Evolutionary conservation across 2,888 invertebrate species (phyloP), one percentile per base, ranked within the genome.

Genomic region (Heliconius aoede): DNA sequence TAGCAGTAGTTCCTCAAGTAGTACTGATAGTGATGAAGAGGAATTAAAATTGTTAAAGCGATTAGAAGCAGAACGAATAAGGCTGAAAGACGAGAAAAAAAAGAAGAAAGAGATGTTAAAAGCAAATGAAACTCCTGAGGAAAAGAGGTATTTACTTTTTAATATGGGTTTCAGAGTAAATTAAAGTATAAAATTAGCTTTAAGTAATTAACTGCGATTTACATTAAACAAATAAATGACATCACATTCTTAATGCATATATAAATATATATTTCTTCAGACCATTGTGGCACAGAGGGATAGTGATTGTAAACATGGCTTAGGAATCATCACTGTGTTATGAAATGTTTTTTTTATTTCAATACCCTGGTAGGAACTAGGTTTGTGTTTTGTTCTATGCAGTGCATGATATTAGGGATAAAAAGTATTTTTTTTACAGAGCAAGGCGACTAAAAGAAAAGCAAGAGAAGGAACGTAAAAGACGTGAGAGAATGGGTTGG

Each of bases 401-500:
- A 36, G 36, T 36, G 36, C 36, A 9, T 36, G 36, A 36, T 36
- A 36, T 36, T 2, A 13, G 36, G 1, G 13, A 15, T 46, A 46
- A 18, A 55, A 55, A 9, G n/a, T 55, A 0, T 55, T 24, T 24
- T 24, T 65, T 32, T 73, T 73, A 1, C 74, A 94, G 93, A 79
- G 91, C 92, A 4, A 95, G 99, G 28, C 95, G 99, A 64, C 91
- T 99, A 62, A 95, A 95, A 74, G 99, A 99, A 86, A 99, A 99
- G 89, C 97, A 98, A 87, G 97, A 96, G 0, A 99, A 99, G 85
- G 98, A 99, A 89, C 95, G 97, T 1, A 96, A 96, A 79, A 93
- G 98, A 0, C 97, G 98, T 76, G 97, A 98, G 88, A 95, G 98
- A 81, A 99, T 99, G 98, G 99, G 99, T 9, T 99, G 99, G 99